Evolutionary conservation across 2,797 vertebrate genomes (phyloP), one percentile per base, ranked within the genome.

Genomic region (Gallinago stenura): DNA sequence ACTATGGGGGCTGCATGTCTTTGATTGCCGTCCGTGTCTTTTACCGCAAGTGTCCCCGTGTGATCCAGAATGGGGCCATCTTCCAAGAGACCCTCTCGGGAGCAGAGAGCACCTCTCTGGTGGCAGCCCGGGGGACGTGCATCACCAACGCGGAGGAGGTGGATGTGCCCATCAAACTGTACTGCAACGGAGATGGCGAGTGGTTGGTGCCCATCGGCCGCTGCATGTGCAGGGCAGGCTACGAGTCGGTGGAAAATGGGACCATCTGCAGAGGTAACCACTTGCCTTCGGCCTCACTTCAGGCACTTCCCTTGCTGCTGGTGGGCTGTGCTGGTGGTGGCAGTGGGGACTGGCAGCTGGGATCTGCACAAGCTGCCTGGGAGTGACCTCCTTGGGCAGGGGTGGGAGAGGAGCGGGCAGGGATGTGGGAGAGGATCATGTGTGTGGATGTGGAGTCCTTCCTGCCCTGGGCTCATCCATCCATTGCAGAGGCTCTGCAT

Each of bases 1-100:
- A 99, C 97, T 99, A 99, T 0, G 99, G 99, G 0, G 99, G 99
- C 87, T 99, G 99, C 98, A 99, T 99, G 99, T 99, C 99, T 7
- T 98, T 99, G 70, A 99, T 99, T 0, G 99, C 99, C 0, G 99
- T 99, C 41, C 98, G 98, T 0, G 99, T 99, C 93, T 99, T 98
- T 98, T 99, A 99, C 98, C 98, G 99, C 78, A 99, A 99, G 95
- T 99, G 99, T 81, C 98, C 99, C 14, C 97, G 98, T 0, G 93
- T 99, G 16, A 98, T 99, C 96, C 98, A 98, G 97, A 99, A 99
- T 0, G 99, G 99, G 1, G 99, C 99, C 0, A 12, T 99, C 62
- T 99, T 99, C 94, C 98, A 98, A 15, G 99, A 99, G 94, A 99
- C 99, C 0, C 98, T 99, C 48, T 99, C 99, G 0, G 99, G 99